phyloP scores from a whole-genome alignment of 2,113 vertebrate species.

The Poeciliopsis retropinna region DNA sequence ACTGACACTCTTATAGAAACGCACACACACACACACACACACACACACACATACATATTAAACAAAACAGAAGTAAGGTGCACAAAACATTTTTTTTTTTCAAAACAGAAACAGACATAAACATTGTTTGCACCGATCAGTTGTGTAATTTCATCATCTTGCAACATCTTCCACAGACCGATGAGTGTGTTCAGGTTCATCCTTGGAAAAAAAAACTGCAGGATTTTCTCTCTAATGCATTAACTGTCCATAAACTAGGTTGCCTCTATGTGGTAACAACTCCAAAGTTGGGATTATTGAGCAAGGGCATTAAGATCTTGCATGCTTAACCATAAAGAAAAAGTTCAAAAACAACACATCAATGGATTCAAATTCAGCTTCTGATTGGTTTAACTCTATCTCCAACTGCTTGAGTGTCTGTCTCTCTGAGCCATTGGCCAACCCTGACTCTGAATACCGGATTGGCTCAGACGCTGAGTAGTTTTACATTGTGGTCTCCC shows the following conservation, averaged over 20 bases:
- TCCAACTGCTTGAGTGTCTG: slow-evolving; percentile 60
- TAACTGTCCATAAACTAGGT: slow-evolving; percentile 8
- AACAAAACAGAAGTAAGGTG: slow-evolving; percentile 15
- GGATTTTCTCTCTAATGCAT: slow-evolving; percentile 20
- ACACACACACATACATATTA: slow-evolving; percentile 15
- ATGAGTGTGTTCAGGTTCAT: slow-evolving; percentile 18
- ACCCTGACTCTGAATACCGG: slow-evolving; percentile 9
- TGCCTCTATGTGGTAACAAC: slow-evolving; percentile 14
- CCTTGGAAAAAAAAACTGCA: slow-evolving; percentile 1
- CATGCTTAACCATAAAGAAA: slow-evolving; percentile 32
- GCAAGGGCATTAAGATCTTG: slow-evolving; percentile 28
- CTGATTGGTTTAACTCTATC: slow-evolving; percentile 73
- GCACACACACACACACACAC: slow-evolving; percentile 8
- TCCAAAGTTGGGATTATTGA: slow-evolving; percentile 39
- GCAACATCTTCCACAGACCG: slow-evolving; percentile 44
- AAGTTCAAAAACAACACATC: slow-evolving; percentile 68
- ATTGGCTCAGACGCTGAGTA: slow-evolving; percentile 61
- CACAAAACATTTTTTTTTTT: background rate
- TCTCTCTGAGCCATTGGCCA: slow-evolving; percentile 59
- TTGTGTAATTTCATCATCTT: slow-evolving; percentile 66
- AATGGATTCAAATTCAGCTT: slow-evolving; percentile 29
- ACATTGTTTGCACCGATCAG: slow-evolving; percentile 26
- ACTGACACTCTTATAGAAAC: slow-evolving; percentile 38
- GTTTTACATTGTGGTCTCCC: slow-evolving; percentile 8
- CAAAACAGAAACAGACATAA: slow-evolving; percentile 9